Evolutionary conservation across 2,113 vertebrate species (phyloP).

Genomic region (Muntiacus reevesi): DNA sequence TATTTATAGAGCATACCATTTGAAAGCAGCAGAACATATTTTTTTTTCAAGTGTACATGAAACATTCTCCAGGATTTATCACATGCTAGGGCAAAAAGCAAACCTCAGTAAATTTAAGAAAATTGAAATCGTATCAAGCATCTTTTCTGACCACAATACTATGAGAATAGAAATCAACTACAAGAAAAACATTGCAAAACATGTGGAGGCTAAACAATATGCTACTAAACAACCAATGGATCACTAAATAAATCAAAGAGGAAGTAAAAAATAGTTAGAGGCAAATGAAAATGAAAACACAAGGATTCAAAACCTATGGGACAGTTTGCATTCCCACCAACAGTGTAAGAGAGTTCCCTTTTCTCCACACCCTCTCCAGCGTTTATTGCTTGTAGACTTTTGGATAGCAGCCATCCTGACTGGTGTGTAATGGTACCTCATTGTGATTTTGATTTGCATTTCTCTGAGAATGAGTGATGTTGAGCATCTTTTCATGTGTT

Average conservation of each 20-base stretch:
- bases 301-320: not conserved
- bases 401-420: too few species aligned
- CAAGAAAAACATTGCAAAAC: not conserved
- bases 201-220: not conserved
- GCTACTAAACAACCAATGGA: not conserved
- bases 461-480: too few species aligned
- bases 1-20: not conserved
- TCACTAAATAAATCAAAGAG: not conserved
- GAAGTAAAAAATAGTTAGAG: not conserved
- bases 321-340: too few species aligned
- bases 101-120: not conserved
- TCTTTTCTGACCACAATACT: not conserved
- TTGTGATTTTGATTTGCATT: too few species aligned
- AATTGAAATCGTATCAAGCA: not conserved
- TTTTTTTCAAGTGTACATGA: not conserved
- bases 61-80: not conserved
- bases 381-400: too few species aligned
- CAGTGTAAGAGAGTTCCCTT: too few species aligned
- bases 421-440: too few species aligned
- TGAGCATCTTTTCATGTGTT: too few species aligned
- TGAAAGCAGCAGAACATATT: not conserved
- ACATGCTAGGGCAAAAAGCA: not conserved
- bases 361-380: too few species aligned
- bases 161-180: not conserved
- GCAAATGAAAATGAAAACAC: not conserved